Percentiles rank a stretch among this genome's conserved stretches.
Evolutionary conservation across 2,113 vertebrate species (phyloP).

Genomic region (Pithys albifrons): DNA sequence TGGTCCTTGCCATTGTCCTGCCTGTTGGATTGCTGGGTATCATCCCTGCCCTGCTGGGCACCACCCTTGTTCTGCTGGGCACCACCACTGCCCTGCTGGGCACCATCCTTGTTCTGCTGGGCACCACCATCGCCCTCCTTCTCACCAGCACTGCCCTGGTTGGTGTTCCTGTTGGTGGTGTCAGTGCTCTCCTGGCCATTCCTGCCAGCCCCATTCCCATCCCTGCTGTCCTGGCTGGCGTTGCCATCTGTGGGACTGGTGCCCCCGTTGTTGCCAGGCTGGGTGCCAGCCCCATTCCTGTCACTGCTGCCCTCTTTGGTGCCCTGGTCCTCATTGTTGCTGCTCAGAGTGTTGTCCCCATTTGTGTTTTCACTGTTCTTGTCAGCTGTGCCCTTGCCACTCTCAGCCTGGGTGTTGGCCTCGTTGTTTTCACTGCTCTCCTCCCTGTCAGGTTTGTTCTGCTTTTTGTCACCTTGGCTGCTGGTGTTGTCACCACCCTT

Average conservation of each 20-base stretch:
- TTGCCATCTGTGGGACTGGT: no score
- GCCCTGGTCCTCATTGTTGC: background rate
- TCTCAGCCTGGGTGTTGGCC: background rate
- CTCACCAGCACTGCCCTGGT: no score
- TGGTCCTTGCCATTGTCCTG: accelerated
- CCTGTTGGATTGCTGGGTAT: no score
- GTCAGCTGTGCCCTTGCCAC: accelerated
- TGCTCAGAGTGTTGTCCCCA: no score
- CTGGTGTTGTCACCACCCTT: background rate
- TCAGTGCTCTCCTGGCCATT: no score
- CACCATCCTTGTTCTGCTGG: background rate
- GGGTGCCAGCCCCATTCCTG: background rate
- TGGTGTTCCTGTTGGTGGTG: no score
- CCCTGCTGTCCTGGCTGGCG: no score
- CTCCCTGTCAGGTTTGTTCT: accelerated
- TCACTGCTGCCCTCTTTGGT: background rate
- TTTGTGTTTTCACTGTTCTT: accelerated
- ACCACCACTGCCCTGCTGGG: background rate
- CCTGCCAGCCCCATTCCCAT: no score
- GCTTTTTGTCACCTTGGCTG: accelerated
- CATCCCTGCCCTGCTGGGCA: accelerated
- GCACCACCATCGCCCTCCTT: no score
- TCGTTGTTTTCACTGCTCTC: accelerated
- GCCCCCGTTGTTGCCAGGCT: no score
- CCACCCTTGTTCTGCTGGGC: background rate